Evolutionary conservation across 2,797 vertebrate genomes (phyloP), one percentile per base, ranked within the genome.

Genomic region (Squalus acanthias): DNA sequence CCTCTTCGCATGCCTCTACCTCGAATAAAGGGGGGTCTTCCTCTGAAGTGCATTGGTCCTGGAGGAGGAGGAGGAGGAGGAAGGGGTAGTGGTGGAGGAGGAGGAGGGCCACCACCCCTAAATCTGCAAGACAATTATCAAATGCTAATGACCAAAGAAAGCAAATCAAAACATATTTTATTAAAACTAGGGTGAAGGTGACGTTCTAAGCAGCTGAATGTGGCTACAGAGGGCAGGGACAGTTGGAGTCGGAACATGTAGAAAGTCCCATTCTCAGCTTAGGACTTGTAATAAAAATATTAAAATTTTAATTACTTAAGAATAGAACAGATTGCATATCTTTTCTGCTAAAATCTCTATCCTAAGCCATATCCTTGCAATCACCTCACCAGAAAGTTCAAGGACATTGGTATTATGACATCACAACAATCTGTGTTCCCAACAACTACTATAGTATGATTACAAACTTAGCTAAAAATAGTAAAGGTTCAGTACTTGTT

Each of bases 41-140:
- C 98, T 97, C 98, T 98, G 96, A 98, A 98, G 74, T 97, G 97
- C 96, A 97, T 98, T 96, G 97, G 97, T 65, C 98, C 97, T 0
- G 96, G 98, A n/a, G 98, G 97, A 89, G 97, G 97, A 0, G 97
- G 97, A 15, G 97, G 97, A 10, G 97, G 98, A 96, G 97, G 98
- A 20, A 97, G 97, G 13, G 53, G 53, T 96, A 97, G 98, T 22
- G 46, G 39, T 53, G 46, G 20, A 0, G 97, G 97, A 13, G 97
- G 98, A 96, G 97, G 98, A 20, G 97, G 97, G 15, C 98, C 96
- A 0, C 97, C 1, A n/a, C 53, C 72, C 82, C 87, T n/a, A 70
- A 72, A 95, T 50, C 29, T 79, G 82, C 72, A 67, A 89, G 88
- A 87, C 60, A 96, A 50, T 72, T 95, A 57, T 74, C 29, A n/a